phyloP scores from a whole-genome alignment of 2,113 vertebrate genomes.

The Mesitornis unicolor region DNA sequence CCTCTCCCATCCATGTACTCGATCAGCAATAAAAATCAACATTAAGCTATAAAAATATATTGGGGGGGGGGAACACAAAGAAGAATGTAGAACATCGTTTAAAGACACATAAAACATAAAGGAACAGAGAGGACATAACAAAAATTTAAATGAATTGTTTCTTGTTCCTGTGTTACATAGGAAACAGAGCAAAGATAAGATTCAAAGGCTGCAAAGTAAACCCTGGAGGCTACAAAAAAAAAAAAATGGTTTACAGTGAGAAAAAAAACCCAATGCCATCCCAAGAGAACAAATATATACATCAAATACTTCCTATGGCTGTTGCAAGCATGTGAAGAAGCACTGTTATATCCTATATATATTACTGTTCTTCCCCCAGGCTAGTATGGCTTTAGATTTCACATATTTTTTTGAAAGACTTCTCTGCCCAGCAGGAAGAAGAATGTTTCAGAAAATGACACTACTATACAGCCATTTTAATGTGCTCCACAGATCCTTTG shows the following conservation, averaged over 20 bases:
- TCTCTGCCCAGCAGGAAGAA: not conserved
- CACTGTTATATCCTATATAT: not conserved
- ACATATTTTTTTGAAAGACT: not conserved
- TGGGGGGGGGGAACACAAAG: not conserved
- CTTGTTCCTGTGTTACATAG: not conserved
- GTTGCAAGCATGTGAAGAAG: not conserved
- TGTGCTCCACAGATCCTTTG: not conserved
- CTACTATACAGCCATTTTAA: not conserved
- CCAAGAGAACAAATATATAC: not conserved
- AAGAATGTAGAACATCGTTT: not conserved
- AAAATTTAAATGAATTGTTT: not conserved
- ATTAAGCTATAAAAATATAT: not conserved
- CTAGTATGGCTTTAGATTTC: not conserved
- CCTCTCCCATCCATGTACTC: not conserved
- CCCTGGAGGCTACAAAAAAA: not conserved
- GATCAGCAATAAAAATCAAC: not conserved
- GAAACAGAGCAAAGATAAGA: constrained; percentile 3
- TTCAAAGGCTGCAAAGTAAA: not conserved
- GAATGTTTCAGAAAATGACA: not conserved
- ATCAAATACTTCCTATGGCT: not conserved
- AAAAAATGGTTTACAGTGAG: not conserved
- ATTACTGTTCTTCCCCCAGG: not conserved
- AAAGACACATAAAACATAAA: not conserved
- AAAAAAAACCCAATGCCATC: not conserved
- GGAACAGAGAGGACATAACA: not conserved